Percentiles rank a stretch among this genome's conserved stretches.
Conservation (phyloP, 2,888 invertebrate species). For the Seira ritae region DNA sequence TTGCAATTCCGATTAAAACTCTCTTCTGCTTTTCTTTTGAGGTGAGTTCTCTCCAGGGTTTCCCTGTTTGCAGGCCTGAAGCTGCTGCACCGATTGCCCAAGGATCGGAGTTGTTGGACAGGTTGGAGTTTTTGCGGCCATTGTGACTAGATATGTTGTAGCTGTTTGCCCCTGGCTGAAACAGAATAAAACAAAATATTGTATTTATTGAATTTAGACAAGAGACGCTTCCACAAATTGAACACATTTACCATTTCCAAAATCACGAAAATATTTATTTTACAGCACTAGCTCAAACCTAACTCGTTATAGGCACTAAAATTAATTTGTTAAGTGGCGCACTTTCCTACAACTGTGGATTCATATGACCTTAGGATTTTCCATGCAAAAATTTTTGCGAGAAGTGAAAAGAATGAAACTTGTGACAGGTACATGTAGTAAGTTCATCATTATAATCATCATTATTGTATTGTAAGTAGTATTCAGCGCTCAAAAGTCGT, state of each 20-base stretch:
- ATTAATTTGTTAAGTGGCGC: too few species aligned
- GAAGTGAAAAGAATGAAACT: too few species aligned
- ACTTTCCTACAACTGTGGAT: too few species aligned
- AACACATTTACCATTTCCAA: background rate
- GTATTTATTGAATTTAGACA: background rate
- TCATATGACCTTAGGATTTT: too few species aligned
- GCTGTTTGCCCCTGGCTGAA: conserved; percentile 45
- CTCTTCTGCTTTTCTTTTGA: background rate
- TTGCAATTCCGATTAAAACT: background rate
- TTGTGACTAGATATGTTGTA: conserved; percentile 46
- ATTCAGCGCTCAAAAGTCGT: too few species aligned
- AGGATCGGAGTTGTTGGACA: conserved; percentile 57
- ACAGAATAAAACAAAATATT: conserved; percentile 18
- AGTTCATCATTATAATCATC: too few species aligned
- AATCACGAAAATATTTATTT: background rate
- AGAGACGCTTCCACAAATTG: background rate
- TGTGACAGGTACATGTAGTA: too few species aligned
- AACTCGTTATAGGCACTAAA: background rate
- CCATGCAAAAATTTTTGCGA: too few species aligned
- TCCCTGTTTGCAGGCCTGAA: background rate
- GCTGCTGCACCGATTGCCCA: conserved; percentile 61
- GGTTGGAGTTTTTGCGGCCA: conserved; percentile 24
- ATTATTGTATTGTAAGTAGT: too few species aligned
- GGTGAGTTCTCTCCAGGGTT: background rate
- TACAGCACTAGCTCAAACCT: background rate